These are phyloP conservation scores for Coregonus sp. DNA, from an alignment of 2,797 vertebrate species.

Conservation along the genomic window DNA sequence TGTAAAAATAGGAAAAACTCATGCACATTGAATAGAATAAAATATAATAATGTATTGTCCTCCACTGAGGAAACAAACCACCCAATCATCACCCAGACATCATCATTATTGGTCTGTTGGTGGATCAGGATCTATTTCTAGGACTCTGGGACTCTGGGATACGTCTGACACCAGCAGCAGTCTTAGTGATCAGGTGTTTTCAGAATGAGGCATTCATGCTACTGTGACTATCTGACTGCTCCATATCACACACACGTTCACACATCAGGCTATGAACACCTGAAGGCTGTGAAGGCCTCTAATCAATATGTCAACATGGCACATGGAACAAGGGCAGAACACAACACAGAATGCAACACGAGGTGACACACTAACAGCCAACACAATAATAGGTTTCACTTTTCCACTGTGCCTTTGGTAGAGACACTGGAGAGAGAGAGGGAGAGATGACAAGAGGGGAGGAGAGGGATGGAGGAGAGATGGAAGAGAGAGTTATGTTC, in stretches of 20 bases:
- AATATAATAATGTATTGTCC: no score
- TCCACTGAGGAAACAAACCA: neutral
- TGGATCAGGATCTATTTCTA: conserved; percentile 13
- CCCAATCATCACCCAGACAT: neutral
- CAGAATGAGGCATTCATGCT: conserved; percentile 28
- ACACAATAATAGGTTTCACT: conserved; percentile 6
- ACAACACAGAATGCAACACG: conserved; percentile 12
- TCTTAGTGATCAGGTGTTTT: conserved; percentile 13
- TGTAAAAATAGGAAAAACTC: neutral
- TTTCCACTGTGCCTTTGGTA: conserved; percentile 7
- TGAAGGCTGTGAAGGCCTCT: conserved; percentile 26
- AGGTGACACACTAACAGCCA: neutral
- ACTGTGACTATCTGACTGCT: conserved; percentile 43
- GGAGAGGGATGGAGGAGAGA: neutral
- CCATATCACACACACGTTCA: conserved; percentile 16
- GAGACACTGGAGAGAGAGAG: neutral
- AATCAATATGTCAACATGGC: conserved; percentile 33
- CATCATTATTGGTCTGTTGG: neutral
- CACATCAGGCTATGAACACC: conserved; percentile 24
- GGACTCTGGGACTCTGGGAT: neutral
- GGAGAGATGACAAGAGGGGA: neutral
- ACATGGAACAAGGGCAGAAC: neutral
- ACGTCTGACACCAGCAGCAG: neutral
- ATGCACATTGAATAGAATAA: neutral
- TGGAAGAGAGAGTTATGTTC: neutral